A percentile compares a stretch with the other conserved stretches of the same genome.
These are phyloP conservation scores for Drosophila ezoana DNA, from an alignment of 2,888 invertebrate genomes.

Conservation along the genomic window DNA sequence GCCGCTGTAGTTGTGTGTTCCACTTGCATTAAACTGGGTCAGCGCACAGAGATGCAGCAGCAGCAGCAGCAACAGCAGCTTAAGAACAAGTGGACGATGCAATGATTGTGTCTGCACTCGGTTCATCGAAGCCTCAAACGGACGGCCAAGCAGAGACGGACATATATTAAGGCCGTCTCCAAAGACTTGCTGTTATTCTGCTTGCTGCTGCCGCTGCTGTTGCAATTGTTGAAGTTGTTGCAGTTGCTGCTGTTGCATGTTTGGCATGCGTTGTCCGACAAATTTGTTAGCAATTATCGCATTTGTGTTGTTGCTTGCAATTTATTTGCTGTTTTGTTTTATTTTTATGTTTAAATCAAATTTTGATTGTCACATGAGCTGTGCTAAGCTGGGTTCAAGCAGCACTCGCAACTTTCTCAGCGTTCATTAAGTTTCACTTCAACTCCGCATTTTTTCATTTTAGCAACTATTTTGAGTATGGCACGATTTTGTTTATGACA, in stretches of 20 bases:
- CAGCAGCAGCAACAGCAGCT: too few species aligned
- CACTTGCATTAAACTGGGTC: slow-evolving; percentile 83
- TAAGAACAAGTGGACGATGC: slow-evolving; percentile 55
- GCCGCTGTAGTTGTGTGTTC: slow-evolving; percentile 71
- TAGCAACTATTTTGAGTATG: slow-evolving; percentile 54
- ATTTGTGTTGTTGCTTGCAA: slow-evolving; percentile 48
- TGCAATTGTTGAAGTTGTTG: slow-evolving; percentile 21
- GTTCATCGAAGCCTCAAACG: slow-evolving; percentile 28
- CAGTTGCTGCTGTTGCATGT: slow-evolving; percentile 32
- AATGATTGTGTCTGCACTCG: slow-evolving; percentile 35
- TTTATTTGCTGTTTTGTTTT: slow-evolving; percentile 41
- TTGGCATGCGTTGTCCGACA: slow-evolving; percentile 58
- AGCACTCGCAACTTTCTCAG: slow-evolving; percentile 71
- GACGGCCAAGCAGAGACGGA: slow-evolving; percentile 19
- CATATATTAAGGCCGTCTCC: slow-evolving; percentile 31
- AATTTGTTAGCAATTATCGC: slow-evolving; percentile 75
- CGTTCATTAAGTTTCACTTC: slow-evolving; percentile 81
- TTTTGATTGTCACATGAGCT: slow-evolving; percentile 73
- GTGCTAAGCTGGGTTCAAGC: slow-evolving; percentile 25
- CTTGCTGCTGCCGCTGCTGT: slow-evolving; percentile 4
- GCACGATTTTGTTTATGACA: slow-evolving; percentile 80
- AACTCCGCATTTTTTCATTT: slow-evolving; percentile 37
- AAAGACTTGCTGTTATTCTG: slow-evolving; percentile 15
- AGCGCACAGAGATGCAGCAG: slow-evolving; percentile 50
- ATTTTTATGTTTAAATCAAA: slow-evolving; percentile 33